phyloP scores from a whole-genome alignment of 2,113 vertebrate genomes.

The Synchiropus splendidus region DNA sequence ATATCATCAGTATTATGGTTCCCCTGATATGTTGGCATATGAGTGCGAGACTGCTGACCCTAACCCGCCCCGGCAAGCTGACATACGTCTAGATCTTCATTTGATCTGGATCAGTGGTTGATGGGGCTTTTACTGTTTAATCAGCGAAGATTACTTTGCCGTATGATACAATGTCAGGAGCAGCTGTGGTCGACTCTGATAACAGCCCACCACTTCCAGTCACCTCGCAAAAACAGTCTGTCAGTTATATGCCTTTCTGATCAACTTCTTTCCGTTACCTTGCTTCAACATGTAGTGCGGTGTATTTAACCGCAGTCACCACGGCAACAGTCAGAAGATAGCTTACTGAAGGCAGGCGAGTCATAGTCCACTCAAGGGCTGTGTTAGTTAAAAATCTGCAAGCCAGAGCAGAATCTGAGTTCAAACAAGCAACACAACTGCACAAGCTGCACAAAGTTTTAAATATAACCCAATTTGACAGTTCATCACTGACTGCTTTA shows the following conservation, averaged over 20 bases:
- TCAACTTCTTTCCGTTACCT: constrained; percentile 25
- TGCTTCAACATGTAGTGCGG: constrained; percentile 1
- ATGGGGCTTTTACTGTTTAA: constrained; percentile 33
- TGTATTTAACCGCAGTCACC: not conserved
- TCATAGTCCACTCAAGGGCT: too few relatives aligned
- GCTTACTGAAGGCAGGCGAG: too few relatives aligned
- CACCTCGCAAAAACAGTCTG: constrained; percentile 30
- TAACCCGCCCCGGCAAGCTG: too few relatives aligned
- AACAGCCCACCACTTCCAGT: constrained; percentile 34
- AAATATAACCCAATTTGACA: too few relatives aligned
- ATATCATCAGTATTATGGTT: constrained; percentile 11
- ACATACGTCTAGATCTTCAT: constrained; percentile 18
- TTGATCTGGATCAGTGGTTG: constrained; percentile 23
- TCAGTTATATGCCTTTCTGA: constrained; percentile 18
- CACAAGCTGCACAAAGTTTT: too few relatives aligned
- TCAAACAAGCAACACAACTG: too few relatives aligned
- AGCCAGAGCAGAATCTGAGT: too few relatives aligned
- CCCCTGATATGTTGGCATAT: constrained; percentile 1
- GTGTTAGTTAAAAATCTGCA: too few relatives aligned
- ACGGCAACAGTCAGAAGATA: too few relatives aligned
- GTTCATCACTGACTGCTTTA: too few relatives aligned
- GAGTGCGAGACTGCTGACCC: constrained; percentile 16
- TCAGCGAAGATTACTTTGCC: constrained; percentile 38
- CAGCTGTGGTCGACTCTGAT: constrained; percentile 54
- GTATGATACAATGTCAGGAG: constrained; percentile 39